Evolutionary conservation across 2,888 invertebrate genomes (phyloP).

Genomic region (Lepidochitona cinerea): DNA sequence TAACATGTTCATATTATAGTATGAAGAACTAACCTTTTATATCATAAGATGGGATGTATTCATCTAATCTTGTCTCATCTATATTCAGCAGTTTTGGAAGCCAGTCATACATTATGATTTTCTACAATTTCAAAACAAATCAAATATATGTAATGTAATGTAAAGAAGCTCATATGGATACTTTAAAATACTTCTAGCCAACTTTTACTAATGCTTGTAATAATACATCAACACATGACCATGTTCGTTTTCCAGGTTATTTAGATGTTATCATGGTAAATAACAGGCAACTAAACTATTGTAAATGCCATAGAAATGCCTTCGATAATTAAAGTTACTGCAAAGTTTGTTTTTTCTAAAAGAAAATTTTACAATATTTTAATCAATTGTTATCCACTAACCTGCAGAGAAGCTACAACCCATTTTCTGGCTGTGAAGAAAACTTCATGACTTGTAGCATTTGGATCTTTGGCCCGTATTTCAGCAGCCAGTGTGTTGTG

Average conservation of each 20-base stretch:
- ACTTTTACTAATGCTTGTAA: no score
- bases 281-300: no score
- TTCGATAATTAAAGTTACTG: no score
- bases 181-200: no score
- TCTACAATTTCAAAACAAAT: conserved; percentile 78
- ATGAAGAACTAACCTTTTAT: background rate
- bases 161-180: no score
- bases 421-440: conserved; percentile 91
- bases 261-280: no score
- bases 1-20: no score
- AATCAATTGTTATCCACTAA: conserved; percentile 58
- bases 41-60: background rate
- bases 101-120: conserved; percentile 96
- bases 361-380: background rate
- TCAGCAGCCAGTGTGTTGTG: conserved; percentile 88
- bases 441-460: conserved; percentile 94
- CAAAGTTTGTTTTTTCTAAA: background rate
- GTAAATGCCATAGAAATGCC: no score
- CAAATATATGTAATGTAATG: no score
- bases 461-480: conserved; percentile 78
- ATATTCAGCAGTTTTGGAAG: conserved; percentile 85
- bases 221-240: no score
- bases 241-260: no score
- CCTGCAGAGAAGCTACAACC: conserved; percentile 94
- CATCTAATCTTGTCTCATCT: background rate